A percentile compares a stretch with the other conserved stretches of the same genome.
Evolutionary conservation across 2,888 invertebrate species (phyloP).

Genomic region (Escarpia spicata): DNA sequence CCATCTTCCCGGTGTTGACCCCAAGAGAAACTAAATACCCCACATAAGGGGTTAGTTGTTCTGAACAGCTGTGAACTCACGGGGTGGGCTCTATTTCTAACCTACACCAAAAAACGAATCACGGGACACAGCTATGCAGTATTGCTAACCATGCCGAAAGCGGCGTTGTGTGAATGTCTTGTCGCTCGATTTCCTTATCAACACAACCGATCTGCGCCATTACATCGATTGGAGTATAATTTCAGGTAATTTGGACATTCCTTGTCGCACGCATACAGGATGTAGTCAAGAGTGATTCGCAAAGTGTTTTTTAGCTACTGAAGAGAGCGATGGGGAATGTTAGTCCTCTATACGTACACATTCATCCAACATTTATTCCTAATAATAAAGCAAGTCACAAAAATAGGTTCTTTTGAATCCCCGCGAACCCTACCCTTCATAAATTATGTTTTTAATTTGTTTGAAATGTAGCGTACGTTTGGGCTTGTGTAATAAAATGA

Average conservation of each 20-base stretch:
- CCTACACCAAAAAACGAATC: no score
- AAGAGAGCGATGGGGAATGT: not conserved
- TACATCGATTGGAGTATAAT: not conserved
- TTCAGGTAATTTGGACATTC: conserved; percentile 3
- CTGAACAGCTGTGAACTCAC: not conserved
- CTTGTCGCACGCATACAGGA: not conserved
- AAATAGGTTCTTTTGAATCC: not conserved
- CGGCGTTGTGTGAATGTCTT: not conserved
- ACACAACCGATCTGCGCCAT: no score
- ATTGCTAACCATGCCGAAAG: no score
- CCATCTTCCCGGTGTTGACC: not conserved
- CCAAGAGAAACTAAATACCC: not conserved
- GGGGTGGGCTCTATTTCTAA: not conserved
- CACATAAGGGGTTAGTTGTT: not conserved
- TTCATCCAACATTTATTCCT: not conserved
- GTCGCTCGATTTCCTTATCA: not conserved
- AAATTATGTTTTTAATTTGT: not conserved
- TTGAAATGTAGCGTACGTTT: not conserved
- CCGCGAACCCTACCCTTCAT: not conserved
- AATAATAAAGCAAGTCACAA: not conserved
- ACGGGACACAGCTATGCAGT: no score
- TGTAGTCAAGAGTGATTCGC: not conserved
- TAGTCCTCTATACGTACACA: not conserved
- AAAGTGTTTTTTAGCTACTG: not conserved
- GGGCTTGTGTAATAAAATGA: not conserved